phyloP scores from a whole-genome alignment of 2,888 invertebrate genomes.

The Glaucopsyche alexis region DNA sequence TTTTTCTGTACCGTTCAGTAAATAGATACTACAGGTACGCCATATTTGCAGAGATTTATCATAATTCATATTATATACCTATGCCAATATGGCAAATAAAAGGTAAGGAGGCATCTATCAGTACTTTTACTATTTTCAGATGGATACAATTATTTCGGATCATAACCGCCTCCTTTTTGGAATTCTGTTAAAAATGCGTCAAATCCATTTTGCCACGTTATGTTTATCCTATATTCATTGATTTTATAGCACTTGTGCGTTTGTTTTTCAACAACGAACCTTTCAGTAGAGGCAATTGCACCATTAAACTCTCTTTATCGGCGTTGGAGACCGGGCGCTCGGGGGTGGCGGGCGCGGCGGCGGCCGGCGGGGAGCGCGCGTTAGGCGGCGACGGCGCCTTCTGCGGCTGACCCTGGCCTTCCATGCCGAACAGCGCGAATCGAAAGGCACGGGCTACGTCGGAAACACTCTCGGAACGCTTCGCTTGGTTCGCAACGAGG shows the following conservation, averaged over 20 bases:
- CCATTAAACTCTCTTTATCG: slow-evolving; percentile 72
- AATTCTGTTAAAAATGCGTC: neutral
- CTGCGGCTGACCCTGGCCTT: slow-evolving; percentile 62
- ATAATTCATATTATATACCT: neutral
- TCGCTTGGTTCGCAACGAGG: slow-evolving; percentile 84
- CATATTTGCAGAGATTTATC: neutral
- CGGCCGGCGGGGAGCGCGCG: slow-evolving; percentile 63
- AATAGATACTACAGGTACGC: slow-evolving; percentile 35
- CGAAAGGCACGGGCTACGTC: slow-evolving; percentile 76
- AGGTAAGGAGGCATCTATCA: neutral
- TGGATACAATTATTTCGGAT: neutral
- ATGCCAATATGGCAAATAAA: neutral
- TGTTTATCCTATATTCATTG: neutral
- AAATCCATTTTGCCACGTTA: neutral
- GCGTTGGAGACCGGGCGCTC: slow-evolving; percentile 58
- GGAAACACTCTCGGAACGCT: slow-evolving; percentile 71
- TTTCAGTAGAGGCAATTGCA: slow-evolving; percentile 76
- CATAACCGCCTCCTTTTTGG: too few species aligned
- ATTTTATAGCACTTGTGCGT: neutral
- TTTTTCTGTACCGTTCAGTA: slow-evolving; percentile 45
- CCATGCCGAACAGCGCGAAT: slow-evolving; percentile 69
- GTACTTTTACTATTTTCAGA: neutral
- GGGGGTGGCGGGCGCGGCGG: slow-evolving; percentile 54
- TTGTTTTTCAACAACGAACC: slow-evolving; percentile 57
- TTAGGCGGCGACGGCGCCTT: slow-evolving; percentile 70